phyloP scores from a whole-genome alignment of 2,888 invertebrate species.

The Argynnis bischoffii region DNA sequence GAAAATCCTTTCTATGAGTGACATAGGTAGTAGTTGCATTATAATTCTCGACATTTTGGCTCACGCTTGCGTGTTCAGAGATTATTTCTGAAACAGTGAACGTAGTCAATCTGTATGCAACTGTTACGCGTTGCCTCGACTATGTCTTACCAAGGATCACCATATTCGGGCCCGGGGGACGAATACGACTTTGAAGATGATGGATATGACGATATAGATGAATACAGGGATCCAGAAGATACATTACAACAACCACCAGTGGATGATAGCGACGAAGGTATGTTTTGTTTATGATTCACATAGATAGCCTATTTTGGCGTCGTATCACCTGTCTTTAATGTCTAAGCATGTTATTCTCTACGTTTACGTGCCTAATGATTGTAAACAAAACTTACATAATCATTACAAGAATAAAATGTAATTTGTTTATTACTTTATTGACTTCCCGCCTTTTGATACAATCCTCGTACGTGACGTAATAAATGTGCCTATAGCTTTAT shows the following conservation, averaged over 20 bases:
- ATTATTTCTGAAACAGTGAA: slow-evolving; percentile 69
- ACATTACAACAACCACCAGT: slow-evolving; percentile 78
- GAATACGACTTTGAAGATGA: slow-evolving; percentile 89
- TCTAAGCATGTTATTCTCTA: slow-evolving; percentile 43
- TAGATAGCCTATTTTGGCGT: slow-evolving; percentile 59
- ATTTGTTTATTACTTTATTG: slow-evolving; percentile 41
- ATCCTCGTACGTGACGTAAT: slow-evolving; percentile 70
- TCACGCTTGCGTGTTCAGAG: slow-evolving; percentile 55
- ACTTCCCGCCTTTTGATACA: slow-evolving; percentile 68
- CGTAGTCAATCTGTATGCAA: slow-evolving; percentile 79
- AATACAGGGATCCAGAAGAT: slow-evolving; percentile 85
- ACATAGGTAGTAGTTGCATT: slow-evolving; percentile 59
- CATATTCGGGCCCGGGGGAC: slow-evolving; percentile 85
- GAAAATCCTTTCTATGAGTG: slow-evolving; percentile 71
- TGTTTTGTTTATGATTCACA: slow-evolving; percentile 66
- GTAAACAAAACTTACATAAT: slow-evolving; percentile 64
- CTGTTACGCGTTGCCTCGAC: slow-evolving; percentile 80
- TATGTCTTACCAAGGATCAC: slow-evolving; percentile 87
- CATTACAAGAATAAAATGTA: slow-evolving; percentile 29
- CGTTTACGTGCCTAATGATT: slow-evolving; percentile 42
- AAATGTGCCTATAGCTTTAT: slow-evolving; percentile 46
- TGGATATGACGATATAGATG: slow-evolving; percentile 86
- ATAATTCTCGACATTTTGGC: slow-evolving; percentile 54
- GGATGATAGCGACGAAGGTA: slow-evolving; percentile 84
- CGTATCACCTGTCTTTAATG: slow-evolving; percentile 48